Evolutionary conservation across 23 tunicate species (phyloP).

Genomic region (Halocynthia aurantium): DNA sequence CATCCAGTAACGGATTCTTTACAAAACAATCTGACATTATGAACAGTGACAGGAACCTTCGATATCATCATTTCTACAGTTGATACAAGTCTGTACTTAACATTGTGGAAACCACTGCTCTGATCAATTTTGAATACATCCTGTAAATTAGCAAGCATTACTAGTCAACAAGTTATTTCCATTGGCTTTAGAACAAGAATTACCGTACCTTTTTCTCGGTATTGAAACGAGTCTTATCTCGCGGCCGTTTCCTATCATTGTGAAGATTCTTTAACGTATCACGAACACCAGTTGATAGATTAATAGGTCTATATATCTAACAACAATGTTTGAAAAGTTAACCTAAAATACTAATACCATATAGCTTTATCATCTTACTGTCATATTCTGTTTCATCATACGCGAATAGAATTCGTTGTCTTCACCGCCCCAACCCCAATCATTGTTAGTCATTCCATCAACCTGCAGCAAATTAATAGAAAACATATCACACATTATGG

Average conservation of each 20-base stretch:
- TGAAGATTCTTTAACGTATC: slow-evolving; percentile 16
- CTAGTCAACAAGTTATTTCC: neutral
- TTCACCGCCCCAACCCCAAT: slow-evolving; percentile 29
- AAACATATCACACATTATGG: neutral
- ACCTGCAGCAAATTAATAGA: neutral
- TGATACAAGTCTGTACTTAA: slow-evolving; percentile 3
- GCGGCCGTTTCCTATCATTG: slow-evolving; percentile 1
- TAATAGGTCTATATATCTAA: slow-evolving; percentile 9
- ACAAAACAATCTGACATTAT: slow-evolving; percentile 8
- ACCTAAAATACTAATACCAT: neutral
- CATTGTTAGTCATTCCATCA: slow-evolving; percentile 19
- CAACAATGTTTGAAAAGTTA: neutral
- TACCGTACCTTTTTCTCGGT: neutral
- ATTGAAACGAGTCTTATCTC: slow-evolving; percentile 3
- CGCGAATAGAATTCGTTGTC: slow-evolving; percentile 22
- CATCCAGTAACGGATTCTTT: neutral
- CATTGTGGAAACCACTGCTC: slow-evolving; percentile 12
- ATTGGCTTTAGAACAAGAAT: neutral
- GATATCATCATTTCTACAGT: slow-evolving; percentile 3
- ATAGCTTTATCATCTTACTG: neutral
- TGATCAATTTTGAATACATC: slow-evolving; percentile 7
- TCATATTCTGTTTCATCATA: slow-evolving; percentile 1
- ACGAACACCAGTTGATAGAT: slow-evolving; percentile 8
- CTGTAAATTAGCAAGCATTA: slow-evolving; percentile 1
- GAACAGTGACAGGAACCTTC: neutral